Evolutionary conservation across 2,888 invertebrate species (phyloP), one percentile per base, ranked within the genome.

Genomic region (Dicranocentrus wangi): DNA sequence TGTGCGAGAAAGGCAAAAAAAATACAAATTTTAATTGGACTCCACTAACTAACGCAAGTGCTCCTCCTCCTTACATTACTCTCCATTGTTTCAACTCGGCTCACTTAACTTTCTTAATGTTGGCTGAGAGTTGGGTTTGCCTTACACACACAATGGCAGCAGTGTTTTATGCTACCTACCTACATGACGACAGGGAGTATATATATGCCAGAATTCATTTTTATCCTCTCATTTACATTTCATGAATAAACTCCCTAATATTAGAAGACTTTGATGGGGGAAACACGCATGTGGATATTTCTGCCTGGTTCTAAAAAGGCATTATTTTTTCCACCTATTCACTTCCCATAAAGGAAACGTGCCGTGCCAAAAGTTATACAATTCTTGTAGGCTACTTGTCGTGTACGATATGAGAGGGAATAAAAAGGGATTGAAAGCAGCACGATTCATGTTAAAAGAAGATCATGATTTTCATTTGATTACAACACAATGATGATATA

Each of bases 381-480:
- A n/a, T n/a, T n/a, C n/a, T n/a, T n/a, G n/a, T n/a, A n/a, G n/a
- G n/a, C n/a, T n/a, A n/a, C n/a, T n/a, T n/a, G n/a, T n/a, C n/a
- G n/a, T n/a, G n/a, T n/a, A n/a, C n/a, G n/a, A n/a, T n/a, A n/a
- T n/a, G n/a, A n/a, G 19, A 55, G 23, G 43, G 28, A 32, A 10
- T 32, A 32, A 32, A n/a, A 10, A 32, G 32, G 32, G 5, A 32
- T 32, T 32, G 32, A 32, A 73, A 55, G 53, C 66, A 58, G 53
- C 75, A 75, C 66, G 75, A 75, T 17, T 75, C 23, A n/a, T 39
- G 66, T 60, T 32, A 28, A 66, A 68, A 66, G 58, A 51, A 66
- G 68, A 80, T 80, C 72, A 81, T 81, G 76, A 60, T 81, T 81
- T 43, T 71, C 63, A 63, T 69, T 69, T 69, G 75, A 69, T 70